Conservation (phyloP, 2,113 vertebrate genomes). For the Micronycteris hirsuta region DNA sequence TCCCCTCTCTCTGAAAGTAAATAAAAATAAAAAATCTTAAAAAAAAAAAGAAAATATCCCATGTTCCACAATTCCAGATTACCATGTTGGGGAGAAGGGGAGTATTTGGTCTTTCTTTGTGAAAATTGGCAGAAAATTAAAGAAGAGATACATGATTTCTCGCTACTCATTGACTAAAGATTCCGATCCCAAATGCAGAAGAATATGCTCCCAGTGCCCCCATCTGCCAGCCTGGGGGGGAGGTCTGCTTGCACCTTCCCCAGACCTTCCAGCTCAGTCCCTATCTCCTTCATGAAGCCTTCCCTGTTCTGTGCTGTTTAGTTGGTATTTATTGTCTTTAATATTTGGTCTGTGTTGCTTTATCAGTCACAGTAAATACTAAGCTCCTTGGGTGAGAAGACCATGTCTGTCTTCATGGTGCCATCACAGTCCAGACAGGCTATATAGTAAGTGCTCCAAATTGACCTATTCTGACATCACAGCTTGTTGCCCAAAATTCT, state of each 20-base stretch:
- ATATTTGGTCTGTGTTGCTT: not conserved
- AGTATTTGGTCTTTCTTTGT: not conserved
- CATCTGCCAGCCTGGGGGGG: not conserved
- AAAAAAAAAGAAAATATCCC: not conserved
- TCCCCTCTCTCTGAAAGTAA: no score
- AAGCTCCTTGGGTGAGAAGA: not conserved
- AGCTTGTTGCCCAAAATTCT: not conserved
- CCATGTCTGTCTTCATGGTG: not conserved
- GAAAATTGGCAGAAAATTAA: not conserved
- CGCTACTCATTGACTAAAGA: not conserved
- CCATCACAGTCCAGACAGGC: not conserved
- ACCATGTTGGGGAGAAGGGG: accelerated
- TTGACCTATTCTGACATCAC: not conserved
- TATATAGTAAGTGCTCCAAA: not conserved
- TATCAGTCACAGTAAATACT: not conserved
- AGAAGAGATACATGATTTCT: not conserved
- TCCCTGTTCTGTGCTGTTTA: not conserved
- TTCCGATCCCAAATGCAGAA: not conserved
- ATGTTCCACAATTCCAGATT: not conserved
- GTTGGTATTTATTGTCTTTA: not conserved
- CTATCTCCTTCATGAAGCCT: not conserved
- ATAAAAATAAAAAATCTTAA: no score
- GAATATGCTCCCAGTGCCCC: not conserved
- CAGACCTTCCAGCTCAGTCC: not conserved
- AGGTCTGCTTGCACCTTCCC: not conserved